phyloP scores from a whole-genome alignment of 2,797 vertebrate species.

The Tympanoctomys barrerae region DNA sequence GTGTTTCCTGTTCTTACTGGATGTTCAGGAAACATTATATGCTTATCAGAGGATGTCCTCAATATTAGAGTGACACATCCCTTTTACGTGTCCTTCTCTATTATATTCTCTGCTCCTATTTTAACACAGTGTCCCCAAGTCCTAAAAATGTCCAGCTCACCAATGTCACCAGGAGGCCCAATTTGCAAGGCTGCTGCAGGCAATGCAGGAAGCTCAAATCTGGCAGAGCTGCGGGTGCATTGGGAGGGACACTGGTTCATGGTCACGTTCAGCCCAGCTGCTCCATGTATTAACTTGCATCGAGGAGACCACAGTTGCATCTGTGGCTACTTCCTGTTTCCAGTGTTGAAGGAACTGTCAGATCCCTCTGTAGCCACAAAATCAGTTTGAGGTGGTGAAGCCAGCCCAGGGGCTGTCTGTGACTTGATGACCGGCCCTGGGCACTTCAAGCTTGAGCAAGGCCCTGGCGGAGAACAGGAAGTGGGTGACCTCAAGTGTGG shows the following conservation, averaged over 20 bases:
- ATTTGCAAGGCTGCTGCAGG: slow-evolving; percentile 53
- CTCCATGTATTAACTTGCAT: slow-evolving; percentile 71
- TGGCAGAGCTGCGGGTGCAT: slow-evolving; percentile 43
- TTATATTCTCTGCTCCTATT: slow-evolving; percentile 34
- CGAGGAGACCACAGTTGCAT: slow-evolving; percentile 62
- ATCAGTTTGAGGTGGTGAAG: background rate
- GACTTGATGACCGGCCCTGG: background rate
- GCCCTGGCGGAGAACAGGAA: background rate
- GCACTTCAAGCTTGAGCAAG: background rate
- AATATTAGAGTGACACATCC: slow-evolving; percentile 32
- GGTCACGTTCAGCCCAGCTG: slow-evolving; percentile 73
- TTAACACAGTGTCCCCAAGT: slow-evolving; percentile 71
- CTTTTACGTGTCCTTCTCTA: slow-evolving; percentile 51
- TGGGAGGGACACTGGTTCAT: slow-evolving; percentile 65
- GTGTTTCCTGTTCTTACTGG: slow-evolving; percentile 64
- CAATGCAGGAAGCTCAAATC: slow-evolving; percentile 71
- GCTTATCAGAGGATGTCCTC: slow-evolving; percentile 52
- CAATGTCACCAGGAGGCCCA: slow-evolving; percentile 58
- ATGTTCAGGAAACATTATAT: slow-evolving; percentile 28
- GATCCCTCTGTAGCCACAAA: slow-evolving; percentile 2
- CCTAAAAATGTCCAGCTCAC: slow-evolving; percentile 56
- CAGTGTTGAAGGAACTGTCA: slow-evolving; percentile 60
- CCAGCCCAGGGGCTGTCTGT: background rate
- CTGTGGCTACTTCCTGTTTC: slow-evolving; percentile 73
- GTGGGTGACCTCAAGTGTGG: background rate